phyloP scores from a whole-genome alignment of 2,797 vertebrate genomes.

The Sebastolobus alascanus region DNA sequence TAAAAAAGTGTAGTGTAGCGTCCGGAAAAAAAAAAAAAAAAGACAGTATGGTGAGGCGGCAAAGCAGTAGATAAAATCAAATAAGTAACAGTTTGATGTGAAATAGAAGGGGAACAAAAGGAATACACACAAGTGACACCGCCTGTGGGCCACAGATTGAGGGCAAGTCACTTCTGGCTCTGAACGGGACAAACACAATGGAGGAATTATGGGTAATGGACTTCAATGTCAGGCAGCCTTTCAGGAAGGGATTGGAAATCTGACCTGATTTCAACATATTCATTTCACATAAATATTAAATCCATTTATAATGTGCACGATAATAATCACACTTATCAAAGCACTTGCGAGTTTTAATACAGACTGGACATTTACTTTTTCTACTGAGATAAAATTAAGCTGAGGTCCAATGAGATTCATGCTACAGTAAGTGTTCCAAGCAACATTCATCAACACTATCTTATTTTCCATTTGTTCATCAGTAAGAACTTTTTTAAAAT shows the following conservation, averaged over 20 bases:
- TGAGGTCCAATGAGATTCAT: not conserved
- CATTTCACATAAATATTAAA: slow-evolving; percentile 29
- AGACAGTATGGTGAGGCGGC: not conserved
- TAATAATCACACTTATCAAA: slow-evolving; percentile 25
- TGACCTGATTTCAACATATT: slow-evolving; percentile 25
- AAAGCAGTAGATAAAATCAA: slow-evolving; percentile 26
- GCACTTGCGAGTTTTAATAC: not conserved
- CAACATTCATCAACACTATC: not conserved
- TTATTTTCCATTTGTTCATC: not conserved
- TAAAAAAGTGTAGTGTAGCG: too few species aligned
- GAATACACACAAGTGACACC: slow-evolving; percentile 21
- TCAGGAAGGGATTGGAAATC: slow-evolving; percentile 30
- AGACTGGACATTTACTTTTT: not conserved
- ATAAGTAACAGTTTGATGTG: slow-evolving; percentile 31
- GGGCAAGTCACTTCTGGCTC: slow-evolving; percentile 34
- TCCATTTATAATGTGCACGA: slow-evolving; percentile 6
- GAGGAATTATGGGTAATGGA: slow-evolving; percentile 48
- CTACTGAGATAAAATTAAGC: not conserved
- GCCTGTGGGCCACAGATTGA: slow-evolving; percentile 39
- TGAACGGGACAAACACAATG: slow-evolving; percentile 46
- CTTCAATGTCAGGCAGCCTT: slow-evolving; percentile 23
- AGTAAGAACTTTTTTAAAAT: not conserved
- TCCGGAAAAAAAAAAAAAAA: not conserved
- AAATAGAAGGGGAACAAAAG: not conserved
- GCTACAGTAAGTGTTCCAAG: not conserved